Base-by-base conservation (phyloP, 2,797 vertebrate species). In the Simalia tracyae region DNA sequence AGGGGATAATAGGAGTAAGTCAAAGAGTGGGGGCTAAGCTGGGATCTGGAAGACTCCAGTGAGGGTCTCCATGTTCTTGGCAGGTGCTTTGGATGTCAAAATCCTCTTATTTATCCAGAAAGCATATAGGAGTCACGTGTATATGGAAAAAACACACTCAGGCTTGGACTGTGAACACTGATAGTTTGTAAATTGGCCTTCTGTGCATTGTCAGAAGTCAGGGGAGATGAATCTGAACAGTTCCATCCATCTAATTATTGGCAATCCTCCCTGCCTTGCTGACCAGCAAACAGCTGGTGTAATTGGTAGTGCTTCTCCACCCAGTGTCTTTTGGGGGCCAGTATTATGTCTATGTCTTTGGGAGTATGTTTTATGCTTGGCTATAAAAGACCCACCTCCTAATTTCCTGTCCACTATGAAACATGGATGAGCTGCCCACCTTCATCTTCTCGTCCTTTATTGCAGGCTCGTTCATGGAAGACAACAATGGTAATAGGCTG, bases 91-190 rank as follows among this genome's bases (percentile, higher is more conserved):
- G 59, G 22, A 19, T 90, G 92, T 89, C 91, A 50, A 94, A 94
- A 93, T 90, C 14, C 57, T 54, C 0, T 92, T 96, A 94, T 96
- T 97, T 96, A 95, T 96, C 94, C 92, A 93, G 59, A 95, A 72
- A 94, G 89, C 0, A 0, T 90, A 89, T 90, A 93, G 93, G 95
- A 95, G 92, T 72, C 0, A 0, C 2, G 19, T 11, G 2, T 66
- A 0, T 85, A 6, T 95, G 93, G 92, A 68, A 87, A 94, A 42
- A 95, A 56, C 50, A 19, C 19, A 66, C 56, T 91, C 87, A 90
- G 92, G 90, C 93, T 93, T 88, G 94, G 60, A 60, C 15, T 0
- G 0, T 0, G 88, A 96, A 42, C 9, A 42, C 84, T 60, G 93
- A 0, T 0, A 88, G 68, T 91, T 95, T 90, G 57, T 89, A 91